Base-by-base conservation (phyloP, 2,113 vertebrate genomes). In the Miniopterus natalensis region DNA sequence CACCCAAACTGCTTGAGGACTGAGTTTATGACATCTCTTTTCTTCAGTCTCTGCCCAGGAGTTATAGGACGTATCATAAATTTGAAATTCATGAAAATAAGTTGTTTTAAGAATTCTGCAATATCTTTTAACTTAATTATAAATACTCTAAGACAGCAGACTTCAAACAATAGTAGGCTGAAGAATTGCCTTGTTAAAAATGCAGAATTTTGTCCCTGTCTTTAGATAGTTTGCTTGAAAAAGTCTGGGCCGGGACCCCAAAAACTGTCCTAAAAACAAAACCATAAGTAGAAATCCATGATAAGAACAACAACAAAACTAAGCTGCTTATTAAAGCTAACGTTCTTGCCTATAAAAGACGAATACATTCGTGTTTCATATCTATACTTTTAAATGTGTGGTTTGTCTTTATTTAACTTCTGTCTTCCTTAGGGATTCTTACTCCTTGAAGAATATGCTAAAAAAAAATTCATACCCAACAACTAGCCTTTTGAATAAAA, bases 71-170 rank as follows among this genome's bases (percentile, higher is more conserved):
- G 14, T 40, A 84, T 45, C n/a, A 45, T 2, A 77, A 77, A 63
- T 92, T 85, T 94, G 45, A 94, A 95, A 90, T 68, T 61, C 90
- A 88, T 85, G 91, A 81, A 93, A 92, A 77, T 73, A 4, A 42
- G 9, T 57, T 65, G 59, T 45, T 53, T 25, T n/a, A 87, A 42
- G 55, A 79, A 25, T 73, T 63, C 51, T 77, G 36, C 53, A 88
- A 1, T 71, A 36, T 51, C 53, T 80, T 95, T 79, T 45, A 92
- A 57, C 53, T 78, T 84, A 75, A 92, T 81, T 92, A 81, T 85
- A 78, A 66, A 88, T 93, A 86, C 55, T 68, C 23, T 53, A 63
- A 68, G 53, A 40, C n/a, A 92, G 31, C 2, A 61, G 42, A 63
- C 80, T 25, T 96, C 15, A 96, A 70, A 68, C 17, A 75, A 23